Base-by-base conservation (phyloP, 1,140 invertebrate species). In the Tetramorium parvispinum region DNA sequence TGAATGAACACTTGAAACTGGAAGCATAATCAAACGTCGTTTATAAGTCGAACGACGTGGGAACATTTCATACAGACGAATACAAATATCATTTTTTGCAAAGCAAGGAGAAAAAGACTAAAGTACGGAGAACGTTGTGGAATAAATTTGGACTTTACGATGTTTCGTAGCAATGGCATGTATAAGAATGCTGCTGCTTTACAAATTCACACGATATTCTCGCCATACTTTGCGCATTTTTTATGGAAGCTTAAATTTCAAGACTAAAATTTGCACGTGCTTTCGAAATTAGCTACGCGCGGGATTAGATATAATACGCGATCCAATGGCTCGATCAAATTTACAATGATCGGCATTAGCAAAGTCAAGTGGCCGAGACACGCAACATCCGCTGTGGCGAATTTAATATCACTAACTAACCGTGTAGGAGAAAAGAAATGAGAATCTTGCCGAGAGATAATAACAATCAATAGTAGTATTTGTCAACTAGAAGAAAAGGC, bases 341-440 rank as follows among this genome's bases (percentile, higher is more conserved):
- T 92, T 87, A 92, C 87, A 93, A 93, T 89, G 91, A 88, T 87
- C n/a, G 86, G 68, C 59, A 93, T 93, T 93, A 93, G 87, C 87
- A 70, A 85, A 89, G 85, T 40, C 78, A 93, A 89, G 89, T 89
- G 89, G 68, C 87, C 91, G 87, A 92, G 86, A 91, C 90, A 82
- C 75, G 57, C 40, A 21, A 81, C 86, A 87, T 89, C 88, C 88
- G 88, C 24, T 55, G 11, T 49, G 37, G n/a, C 13, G 43, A 68
- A 43, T 65, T 27, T 43, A 57, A 55, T 53, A 18, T 86, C 37
- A 18, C 70, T 70, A 32, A 46, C 21, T 24, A 65, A 76, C 88
- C 73, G 68, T 53, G 82, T 68, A 43, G 32, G 18, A 79, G 3
- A 79, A 24, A 32, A 77, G 13, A 55, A n/a, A 18, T 13, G 43